These are phyloP conservation scores for Pica pica DNA, from an alignment of 2,113 vertebrate genomes.

Conservation along the genomic window DNA sequence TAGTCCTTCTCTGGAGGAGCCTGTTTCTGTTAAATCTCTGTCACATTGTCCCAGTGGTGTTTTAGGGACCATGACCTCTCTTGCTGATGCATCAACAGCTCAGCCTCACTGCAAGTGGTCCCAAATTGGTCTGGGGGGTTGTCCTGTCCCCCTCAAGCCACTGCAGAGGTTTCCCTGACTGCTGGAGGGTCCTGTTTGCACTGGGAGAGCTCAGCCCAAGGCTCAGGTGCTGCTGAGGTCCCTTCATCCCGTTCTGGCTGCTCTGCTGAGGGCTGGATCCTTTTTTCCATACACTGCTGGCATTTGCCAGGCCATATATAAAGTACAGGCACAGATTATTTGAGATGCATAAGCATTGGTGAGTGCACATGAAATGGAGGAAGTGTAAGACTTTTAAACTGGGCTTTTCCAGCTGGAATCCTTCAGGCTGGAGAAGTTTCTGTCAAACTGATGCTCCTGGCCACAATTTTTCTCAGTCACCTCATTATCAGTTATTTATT, in stretches of 20 bases:
- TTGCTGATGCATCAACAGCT: background rate
- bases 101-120: background rate
- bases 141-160: background rate
- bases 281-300: background rate
- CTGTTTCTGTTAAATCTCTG: background rate
- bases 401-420: background rate
- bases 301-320: fast-evolving
- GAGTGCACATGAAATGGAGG: background rate
- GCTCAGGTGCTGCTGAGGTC: background rate
- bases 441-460: background rate
- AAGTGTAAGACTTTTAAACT: background rate
- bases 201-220: background rate
- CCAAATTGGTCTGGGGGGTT: fast-evolving
- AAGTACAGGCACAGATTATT: background rate
- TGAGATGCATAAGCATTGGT: background rate
- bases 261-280: background rate
- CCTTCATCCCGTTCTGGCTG: background rate
- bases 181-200: background rate
- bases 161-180: background rate
- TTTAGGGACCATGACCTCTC: background rate
- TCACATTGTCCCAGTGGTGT: background rate
- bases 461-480: background rate
- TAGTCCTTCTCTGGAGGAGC: background rate
- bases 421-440: background rate
- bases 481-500: background rate